phyloP scores from a whole-genome alignment of 2,797 vertebrate species.

The Oryzias dopingdopingensis region DNA sequence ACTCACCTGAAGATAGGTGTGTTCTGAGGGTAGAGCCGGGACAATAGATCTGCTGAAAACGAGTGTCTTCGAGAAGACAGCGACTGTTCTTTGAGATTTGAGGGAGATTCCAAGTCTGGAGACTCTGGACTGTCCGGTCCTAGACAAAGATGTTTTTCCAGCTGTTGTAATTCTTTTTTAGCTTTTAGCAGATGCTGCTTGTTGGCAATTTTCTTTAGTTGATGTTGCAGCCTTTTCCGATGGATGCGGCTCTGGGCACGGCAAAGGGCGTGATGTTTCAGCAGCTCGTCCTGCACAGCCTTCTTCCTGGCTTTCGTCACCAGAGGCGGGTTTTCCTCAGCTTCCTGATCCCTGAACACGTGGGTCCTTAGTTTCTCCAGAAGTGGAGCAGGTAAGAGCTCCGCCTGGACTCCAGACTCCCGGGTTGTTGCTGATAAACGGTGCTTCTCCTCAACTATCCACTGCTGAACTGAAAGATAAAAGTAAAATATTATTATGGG shows the following conservation, averaged over 20 bases:
- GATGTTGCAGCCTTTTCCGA: conserved; percentile 82
- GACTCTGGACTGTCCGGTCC: conserved; percentile 61
- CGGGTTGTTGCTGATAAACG: conserved; percentile 70
- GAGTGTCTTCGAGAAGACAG: conserved; percentile 73
- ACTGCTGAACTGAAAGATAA: conserved; percentile 81
- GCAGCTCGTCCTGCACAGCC: conserved; percentile 82
- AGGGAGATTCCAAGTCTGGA: conserved; percentile 48
- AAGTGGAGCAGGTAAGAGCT: conserved; percentile 48
- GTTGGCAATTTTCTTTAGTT: conserved; percentile 85
- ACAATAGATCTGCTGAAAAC: conserved; percentile 78
- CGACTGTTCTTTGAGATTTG: conserved; percentile 39
- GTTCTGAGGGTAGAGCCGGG: conserved; percentile 78
- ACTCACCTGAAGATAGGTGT: conserved; percentile 78
- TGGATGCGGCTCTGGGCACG: conserved; percentile 79
- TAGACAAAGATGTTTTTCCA: conserved; percentile 78
- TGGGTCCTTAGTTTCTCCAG: conserved; percentile 51
- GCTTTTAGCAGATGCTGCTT: conserved; percentile 87
- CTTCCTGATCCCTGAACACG: conserved; percentile 38
- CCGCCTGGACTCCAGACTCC: conserved; percentile 84
- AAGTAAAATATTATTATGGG: background rate
- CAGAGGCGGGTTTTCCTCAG: conserved; percentile 37
- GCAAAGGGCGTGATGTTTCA: conserved; percentile 77
- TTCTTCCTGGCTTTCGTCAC: conserved; percentile 79
- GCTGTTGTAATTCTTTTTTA: conserved; percentile 83
- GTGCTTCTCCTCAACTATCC: conserved; percentile 84